phyloP scores from a whole-genome alignment of 1,140 invertebrate genomes.

The Batillaria attramentaria region DNA sequence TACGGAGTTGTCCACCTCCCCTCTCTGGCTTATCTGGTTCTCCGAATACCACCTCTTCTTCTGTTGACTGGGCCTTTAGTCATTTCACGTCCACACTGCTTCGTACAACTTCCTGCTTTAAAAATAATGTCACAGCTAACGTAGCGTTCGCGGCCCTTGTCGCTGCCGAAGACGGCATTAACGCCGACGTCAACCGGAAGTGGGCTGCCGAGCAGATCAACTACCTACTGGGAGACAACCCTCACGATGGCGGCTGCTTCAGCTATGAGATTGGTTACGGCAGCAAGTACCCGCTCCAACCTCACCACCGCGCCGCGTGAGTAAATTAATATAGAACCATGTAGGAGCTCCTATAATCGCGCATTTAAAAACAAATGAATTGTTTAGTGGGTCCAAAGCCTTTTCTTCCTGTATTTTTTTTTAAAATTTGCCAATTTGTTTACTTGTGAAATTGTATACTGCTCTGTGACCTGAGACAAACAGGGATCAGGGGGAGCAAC shows the following conservation, averaged over 20 bases:
- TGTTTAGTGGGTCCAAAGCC: too few species aligned
- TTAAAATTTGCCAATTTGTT: too few species aligned
- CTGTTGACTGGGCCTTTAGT: background rate
- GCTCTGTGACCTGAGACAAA: too few species aligned
- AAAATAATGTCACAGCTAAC: conserved; percentile 44
- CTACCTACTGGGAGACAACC: conserved; percentile 77
- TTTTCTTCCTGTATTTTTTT: too few species aligned
- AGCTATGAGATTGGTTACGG: conserved; percentile 80
- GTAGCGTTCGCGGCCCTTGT: conserved; percentile 56
- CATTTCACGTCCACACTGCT: background rate
- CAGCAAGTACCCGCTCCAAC: conserved; percentile 74
- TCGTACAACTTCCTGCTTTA: background rate
- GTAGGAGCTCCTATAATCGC: too few species aligned
- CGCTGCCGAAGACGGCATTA: conserved; percentile 54
- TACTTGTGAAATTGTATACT: too few species aligned
- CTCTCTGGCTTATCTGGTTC: background rate
- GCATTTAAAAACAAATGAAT: too few species aligned
- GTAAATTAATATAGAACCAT: too few species aligned
- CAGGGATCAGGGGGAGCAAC: too few species aligned
- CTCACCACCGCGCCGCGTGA: conserved; percentile 61
- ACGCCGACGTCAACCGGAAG: conserved; percentile 60
- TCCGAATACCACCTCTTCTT: background rate
- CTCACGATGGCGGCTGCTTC: conserved; percentile 71
- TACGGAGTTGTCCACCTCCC: background rate
- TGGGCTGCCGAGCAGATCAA: conserved; percentile 78